These are phyloP conservation scores for Temnothorax nylanderi DNA, from an alignment of 1,140 invertebrate genomes.

Conservation along the genomic window DNA sequence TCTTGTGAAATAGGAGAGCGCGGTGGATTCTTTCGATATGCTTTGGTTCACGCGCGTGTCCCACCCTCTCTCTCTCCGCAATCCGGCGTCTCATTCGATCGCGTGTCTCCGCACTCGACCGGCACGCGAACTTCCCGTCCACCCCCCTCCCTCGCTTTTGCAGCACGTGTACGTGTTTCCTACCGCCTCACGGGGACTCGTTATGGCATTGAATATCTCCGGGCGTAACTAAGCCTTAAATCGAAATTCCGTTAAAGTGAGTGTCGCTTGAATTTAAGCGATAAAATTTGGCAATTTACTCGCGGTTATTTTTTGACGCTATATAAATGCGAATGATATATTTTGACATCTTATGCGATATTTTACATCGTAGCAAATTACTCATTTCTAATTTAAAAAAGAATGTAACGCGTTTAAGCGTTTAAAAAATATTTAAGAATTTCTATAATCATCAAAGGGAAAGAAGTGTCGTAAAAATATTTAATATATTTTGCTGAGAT, in stretches of 20 bases:
- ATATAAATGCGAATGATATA: neutral
- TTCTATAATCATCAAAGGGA: neutral
- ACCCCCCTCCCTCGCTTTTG: slow-evolving; percentile 4
- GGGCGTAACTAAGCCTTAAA: slow-evolving; percentile 5
- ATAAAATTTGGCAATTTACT: neutral
- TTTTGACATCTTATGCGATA: neutral
- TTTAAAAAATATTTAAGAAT: neutral
- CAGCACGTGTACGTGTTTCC: slow-evolving; percentile 54
- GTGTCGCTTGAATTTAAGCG: neutral
- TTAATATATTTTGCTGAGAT: neutral
- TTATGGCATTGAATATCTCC: slow-evolving; percentile 26
- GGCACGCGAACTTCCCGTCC: slow-evolving; percentile 49
- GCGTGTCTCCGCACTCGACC: slow-evolving; percentile 65
- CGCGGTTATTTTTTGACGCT: neutral
- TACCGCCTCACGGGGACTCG: slow-evolving; percentile 15
- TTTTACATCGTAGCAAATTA: neutral
- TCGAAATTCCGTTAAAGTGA: slow-evolving; percentile 8
- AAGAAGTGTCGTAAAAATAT: neutral
- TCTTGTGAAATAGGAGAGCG: slow-evolving; percentile 58
- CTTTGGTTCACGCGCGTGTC: slow-evolving; percentile 50
- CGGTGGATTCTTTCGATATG: slow-evolving; percentile 74
- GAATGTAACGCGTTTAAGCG: too few relatives aligned
- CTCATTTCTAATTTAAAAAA: neutral
- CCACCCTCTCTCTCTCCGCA: neutral
- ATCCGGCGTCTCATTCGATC: slow-evolving; percentile 59